Percentiles rank a stretch among this genome's conserved stretches.
Conservation (phyloP, 2,888 invertebrate species). For the Agrotis clavis region DNA sequence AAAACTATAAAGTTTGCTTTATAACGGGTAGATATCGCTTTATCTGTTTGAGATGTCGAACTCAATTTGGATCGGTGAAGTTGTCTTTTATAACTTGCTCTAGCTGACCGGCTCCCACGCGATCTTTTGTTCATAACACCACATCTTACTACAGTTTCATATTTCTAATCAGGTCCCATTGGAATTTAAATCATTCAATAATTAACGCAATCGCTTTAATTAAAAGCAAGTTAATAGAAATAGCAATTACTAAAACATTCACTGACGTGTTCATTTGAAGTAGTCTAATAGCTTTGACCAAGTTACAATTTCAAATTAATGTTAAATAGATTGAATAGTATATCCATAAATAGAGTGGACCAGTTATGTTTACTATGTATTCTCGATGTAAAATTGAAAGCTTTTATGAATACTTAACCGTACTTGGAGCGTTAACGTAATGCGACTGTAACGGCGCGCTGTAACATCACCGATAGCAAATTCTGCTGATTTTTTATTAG, state of each 20-base stretch:
- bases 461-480: constrained; percentile 79
- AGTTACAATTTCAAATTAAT: constrained; percentile 76
- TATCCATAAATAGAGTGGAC: constrained; percentile 59
- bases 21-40: constrained; percentile 88
- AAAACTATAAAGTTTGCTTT: constrained; percentile 91
- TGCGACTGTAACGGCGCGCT: constrained; percentile 73
- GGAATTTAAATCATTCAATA: constrained; percentile 66
- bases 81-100: constrained; percentile 78
- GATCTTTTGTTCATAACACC: constrained; percentile 70
- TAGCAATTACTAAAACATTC: constrained; percentile 78
- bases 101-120: constrained; percentile 48
- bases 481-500: constrained; percentile 87
- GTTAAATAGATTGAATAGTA: constrained; percentile 61
- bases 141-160: constrained; percentile 60
- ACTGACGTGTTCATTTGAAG: constrained; percentile 77
- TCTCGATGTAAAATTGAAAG: constrained; percentile 73
- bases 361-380: constrained; percentile 71
- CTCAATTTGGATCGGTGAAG: constrained; percentile 85
- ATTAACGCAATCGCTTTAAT: constrained; percentile 74
- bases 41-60: constrained; percentile 89
- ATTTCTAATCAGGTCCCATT: constrained; percentile 69
- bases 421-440: constrained; percentile 76
- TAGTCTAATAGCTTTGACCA: constrained; percentile 75
- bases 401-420: constrained; percentile 83
- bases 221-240: constrained; percentile 73